Base-by-base conservation (phyloP, 2,113 vertebrate genomes). In the Megalops atlanticus region DNA sequence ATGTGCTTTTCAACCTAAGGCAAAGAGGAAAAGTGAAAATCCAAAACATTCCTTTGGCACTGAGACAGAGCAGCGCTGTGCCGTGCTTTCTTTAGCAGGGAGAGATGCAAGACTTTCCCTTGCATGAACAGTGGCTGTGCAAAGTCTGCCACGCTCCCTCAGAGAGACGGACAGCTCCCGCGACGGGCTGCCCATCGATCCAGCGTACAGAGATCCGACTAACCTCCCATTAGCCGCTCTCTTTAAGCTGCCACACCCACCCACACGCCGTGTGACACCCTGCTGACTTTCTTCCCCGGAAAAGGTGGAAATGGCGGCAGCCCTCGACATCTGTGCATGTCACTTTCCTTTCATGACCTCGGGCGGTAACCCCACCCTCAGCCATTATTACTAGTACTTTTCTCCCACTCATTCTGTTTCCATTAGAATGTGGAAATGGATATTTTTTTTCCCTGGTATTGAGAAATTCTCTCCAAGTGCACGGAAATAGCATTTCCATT, bases 401-500 rank as follows among this genome's bases (percentile, higher is more conserved):
- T 64, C 24, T 64, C 31, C 58, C 58, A 64, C 58, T 64, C n/a
- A 11, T 64, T 64, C 58, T 64, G 21, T 64, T 64, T 64, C 58
- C 58, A 64, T 64, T 64, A 64, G 24, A 64, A 31, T 64, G 58
- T 31, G 24, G n/a, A 27, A 64, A 64, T 64, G n/a, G 58, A 64
- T 64, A 24, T 64, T 64, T 64, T 64, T 64, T 64, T 31, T n/a
- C 58, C 31, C 58, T 10, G 58, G 24, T 64, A 24, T n/a, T 64
- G 58, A 64, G 58, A n/a, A 64, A 64, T 64, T 64, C n/a, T 10
- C 58, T 31, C 58, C 58, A 64, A 64, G 58, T 31, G 58, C 24
- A n/a, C 58, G 58, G 58, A 64, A 64, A 64, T 64, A 64, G n/a
- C 21, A 64, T 64, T 64, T 64, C 58, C 58, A 64, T 64, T 64